A percentile compares a stretch with the other conserved stretches of the same genome.
These are phyloP conservation scores for Bettongia penicillata DNA, from an alignment of 2,113 vertebrate genomes.

Conservation along the genomic window DNA sequence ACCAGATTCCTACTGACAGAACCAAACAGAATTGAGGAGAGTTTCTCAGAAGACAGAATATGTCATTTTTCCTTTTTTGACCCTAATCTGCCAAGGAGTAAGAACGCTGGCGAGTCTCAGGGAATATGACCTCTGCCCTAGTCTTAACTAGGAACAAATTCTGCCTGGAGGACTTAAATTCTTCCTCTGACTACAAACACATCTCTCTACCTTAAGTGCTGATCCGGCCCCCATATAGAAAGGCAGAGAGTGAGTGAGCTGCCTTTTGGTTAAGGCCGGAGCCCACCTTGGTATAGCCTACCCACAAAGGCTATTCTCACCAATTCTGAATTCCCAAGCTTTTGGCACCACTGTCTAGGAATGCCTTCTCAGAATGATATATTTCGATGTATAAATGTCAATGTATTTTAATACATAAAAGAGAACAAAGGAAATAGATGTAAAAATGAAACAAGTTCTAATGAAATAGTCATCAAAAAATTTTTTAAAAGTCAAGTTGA, in stretches of 20 bases:
- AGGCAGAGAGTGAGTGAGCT: neutral
- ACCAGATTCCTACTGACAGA: neutral
- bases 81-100: neutral
- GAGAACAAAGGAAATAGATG: neutral
- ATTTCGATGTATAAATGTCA: neutral
- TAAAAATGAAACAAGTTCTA: neutral
- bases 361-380: neutral
- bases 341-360: neutral
- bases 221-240: neutral
- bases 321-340: neutral
- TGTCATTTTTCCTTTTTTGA: neutral
- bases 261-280: neutral
- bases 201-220: neutral
- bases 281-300: neutral
- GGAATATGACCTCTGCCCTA: neutral
- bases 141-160: neutral
- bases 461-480: neutral
- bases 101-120: neutral
- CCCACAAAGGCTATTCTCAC: neutral
- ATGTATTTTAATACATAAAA: neutral
- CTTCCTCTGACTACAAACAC: neutral
- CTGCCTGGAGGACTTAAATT: neutral
- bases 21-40: neutral
- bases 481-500: neutral
- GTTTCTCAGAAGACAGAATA: slow-evolving; percentile 14